A percentile compares a stretch with the other conserved stretches of the same genome.
These are phyloP conservation scores for Stylophora pistillata DNA, from an alignment of 64 coral and sea anemone species.

Conservation along the genomic window DNA sequence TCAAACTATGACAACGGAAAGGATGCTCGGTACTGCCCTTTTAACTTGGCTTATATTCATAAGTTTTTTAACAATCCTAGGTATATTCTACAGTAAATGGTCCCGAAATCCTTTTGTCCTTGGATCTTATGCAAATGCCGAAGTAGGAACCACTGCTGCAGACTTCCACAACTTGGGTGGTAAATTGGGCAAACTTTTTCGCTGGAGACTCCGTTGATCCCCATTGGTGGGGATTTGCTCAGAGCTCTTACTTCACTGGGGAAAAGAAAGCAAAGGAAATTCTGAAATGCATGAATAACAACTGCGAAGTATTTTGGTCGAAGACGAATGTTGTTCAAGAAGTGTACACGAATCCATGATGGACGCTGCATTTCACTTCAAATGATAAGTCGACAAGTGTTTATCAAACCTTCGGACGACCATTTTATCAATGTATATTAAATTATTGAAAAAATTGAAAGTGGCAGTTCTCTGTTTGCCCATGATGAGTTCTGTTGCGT, in stretches of 20 bases:
- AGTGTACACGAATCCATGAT: conserved; percentile 27
- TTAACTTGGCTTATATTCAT: too few species aligned
- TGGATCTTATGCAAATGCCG: conserved; percentile 50
- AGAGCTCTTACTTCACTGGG: conserved; percentile 30
- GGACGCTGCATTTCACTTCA: too few species aligned
- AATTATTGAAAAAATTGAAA: too few species aligned
- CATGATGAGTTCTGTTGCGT: too few species aligned
- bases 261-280: conserved; percentile 36
- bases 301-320: conserved; percentile 36
- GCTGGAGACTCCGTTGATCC: conserved; percentile 29
- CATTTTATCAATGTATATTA: too few species aligned
- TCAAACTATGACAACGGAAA: too few species aligned
- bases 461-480: too few species aligned
- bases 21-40: too few species aligned
- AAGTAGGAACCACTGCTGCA: conserved; percentile 4
- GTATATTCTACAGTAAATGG: conserved; percentile 65
- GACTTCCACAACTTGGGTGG: conserved; percentile 67
- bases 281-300: conserved; percentile 24
- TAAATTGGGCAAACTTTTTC: conserved; percentile 40
- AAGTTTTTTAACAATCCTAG: background rate
- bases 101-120: conserved; percentile 43
- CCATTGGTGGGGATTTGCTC: conserved; percentile 39
- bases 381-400: too few species aligned
- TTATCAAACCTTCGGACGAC: too few species aligned
- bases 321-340: conserved; percentile 26